Percentiles rank a stretch among this genome's conserved stretches.
phyloP scores from a whole-genome alignment of 2,113 vertebrate genomes.

The Cairina moschata region DNA sequence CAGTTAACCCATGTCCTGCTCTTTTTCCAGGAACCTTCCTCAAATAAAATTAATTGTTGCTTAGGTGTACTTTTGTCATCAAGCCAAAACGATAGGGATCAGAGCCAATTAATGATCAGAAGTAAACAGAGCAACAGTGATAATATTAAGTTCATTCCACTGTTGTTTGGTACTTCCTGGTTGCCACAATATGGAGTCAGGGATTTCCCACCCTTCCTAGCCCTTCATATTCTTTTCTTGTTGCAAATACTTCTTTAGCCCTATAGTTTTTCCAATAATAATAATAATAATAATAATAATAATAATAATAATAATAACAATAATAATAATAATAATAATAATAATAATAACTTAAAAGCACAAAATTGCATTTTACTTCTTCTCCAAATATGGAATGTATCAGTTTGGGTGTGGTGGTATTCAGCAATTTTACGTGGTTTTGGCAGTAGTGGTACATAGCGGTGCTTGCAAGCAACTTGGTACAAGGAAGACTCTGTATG shows the following conservation, averaged over 20 bases:
- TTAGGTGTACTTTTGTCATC: not conserved
- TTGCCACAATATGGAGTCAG: not conserved
- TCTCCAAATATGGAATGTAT: not conserved
- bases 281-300: too few relatives aligned
- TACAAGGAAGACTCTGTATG: not conserved
- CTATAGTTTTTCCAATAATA: accelerated
- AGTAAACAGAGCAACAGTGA: not conserved
- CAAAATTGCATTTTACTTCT: not conserved
- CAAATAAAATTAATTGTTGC: not conserved
- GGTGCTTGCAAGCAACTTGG: not conserved
- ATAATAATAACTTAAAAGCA: not conserved
- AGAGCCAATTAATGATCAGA: slow-evolving; percentile 6
- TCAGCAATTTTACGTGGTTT: not conserved
- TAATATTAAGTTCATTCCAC: not conserved
- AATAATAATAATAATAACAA: too few relatives aligned
- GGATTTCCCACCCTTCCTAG: not conserved
- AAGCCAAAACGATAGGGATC: not conserved
- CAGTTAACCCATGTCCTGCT: not conserved
- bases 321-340: too few relatives aligned
- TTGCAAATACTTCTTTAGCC: not conserved
- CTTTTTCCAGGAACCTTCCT: not conserved
- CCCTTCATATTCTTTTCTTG: not conserved
- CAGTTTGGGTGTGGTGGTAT: not conserved
- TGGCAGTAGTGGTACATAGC: not conserved
- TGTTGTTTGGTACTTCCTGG: not conserved